Conservation (phyloP, 2,888 invertebrate species). For the Neocrepidodera transversa region DNA sequence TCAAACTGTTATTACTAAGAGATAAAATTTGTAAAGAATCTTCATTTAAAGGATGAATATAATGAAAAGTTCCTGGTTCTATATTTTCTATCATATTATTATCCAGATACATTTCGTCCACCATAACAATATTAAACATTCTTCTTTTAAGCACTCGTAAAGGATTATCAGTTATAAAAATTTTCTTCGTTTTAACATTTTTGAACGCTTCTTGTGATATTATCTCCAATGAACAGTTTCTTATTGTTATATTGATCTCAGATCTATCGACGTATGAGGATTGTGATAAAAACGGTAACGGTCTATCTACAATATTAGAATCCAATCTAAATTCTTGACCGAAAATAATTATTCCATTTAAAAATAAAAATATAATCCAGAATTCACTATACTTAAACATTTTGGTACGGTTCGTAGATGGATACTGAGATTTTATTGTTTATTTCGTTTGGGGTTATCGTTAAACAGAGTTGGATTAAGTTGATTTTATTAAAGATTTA, state of each 20-base stretch:
- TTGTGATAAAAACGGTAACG: neutral
- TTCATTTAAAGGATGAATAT: constrained; percentile 9
- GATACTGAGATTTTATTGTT: neutral
- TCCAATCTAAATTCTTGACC: constrained; percentile 7
- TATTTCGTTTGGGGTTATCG: neutral
- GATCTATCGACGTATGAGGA: neutral
- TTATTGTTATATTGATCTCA: constrained; percentile 1
- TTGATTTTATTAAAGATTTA: too few species aligned
- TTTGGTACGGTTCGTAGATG: neutral
- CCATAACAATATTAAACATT: constrained; percentile 10
- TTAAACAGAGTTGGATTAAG: neutral
- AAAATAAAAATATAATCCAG: neutral
- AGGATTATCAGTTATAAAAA: constrained; percentile 5
- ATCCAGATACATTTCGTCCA: constrained; percentile 16
- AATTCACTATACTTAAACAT: neutral
- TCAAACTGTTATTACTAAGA: constrained; percentile 8
- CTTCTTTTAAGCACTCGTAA: constrained; percentile 6
- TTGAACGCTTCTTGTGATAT: constrained; percentile 15
- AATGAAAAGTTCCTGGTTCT: constrained; percentile 22
- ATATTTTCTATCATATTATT: constrained; percentile 11
- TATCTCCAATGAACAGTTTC: constrained; percentile 12
- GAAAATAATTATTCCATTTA: neutral
- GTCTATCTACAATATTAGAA: neutral
- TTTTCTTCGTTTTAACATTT: constrained; percentile 10
- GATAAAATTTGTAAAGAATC: constrained; percentile 16